A percentile compares a stretch with the other conserved stretches of the same genome.
phyloP scores from a whole-genome alignment of 2,797 vertebrate species.

The Platalea minor region DNA sequence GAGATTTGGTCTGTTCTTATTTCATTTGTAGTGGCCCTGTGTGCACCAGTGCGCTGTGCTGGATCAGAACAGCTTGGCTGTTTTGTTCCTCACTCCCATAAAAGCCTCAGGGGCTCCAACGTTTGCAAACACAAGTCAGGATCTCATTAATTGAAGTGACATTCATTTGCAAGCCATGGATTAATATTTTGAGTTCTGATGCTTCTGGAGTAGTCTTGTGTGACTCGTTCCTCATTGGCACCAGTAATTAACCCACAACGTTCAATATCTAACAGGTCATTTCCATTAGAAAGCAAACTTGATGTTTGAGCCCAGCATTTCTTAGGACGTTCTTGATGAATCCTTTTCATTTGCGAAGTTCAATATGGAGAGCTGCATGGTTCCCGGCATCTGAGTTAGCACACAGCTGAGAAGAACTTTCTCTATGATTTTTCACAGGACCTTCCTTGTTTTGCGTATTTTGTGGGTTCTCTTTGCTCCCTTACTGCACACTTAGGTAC shows the following conservation, averaged over 20 bases:
- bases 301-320: background rate
- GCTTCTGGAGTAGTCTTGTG: background rate
- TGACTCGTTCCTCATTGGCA: background rate
- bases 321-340: background rate
- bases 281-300: slow-evolving; percentile 12
- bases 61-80: background rate
- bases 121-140: background rate
- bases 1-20: background rate
- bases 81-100: background rate
- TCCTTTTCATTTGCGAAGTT: background rate
- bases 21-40: background rate
- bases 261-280: background rate
- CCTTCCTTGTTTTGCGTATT: background rate
- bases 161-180: background rate
- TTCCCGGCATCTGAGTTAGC: background rate
- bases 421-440: background rate
- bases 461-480: background rate
- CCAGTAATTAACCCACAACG: background rate
- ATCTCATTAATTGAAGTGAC: background rate
- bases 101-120: background rate
- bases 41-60: background rate
- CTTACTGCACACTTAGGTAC: background rate
- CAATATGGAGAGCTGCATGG: background rate
- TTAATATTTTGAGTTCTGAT: background rate
- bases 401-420: background rate